Conservation (phyloP, 2,888 invertebrate genomes). For the Chrysodeixis includens region DNA sequence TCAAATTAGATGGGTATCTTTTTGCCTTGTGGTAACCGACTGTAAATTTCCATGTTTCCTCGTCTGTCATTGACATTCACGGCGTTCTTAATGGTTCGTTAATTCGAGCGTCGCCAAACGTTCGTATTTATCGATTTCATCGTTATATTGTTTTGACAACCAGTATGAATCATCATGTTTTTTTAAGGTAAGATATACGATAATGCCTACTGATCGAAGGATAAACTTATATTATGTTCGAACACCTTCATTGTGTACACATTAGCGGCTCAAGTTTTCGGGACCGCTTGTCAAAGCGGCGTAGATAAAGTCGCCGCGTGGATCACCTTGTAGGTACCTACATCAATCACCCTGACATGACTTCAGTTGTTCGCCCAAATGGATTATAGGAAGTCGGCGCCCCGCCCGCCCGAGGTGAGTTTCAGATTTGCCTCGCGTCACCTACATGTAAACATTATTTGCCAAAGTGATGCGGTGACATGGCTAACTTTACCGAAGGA, state of each 20-base stretch:
- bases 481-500: conserved; percentile 74
- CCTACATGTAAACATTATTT: conserved; percentile 84
- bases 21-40: conserved; percentile 61
- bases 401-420: conserved; percentile 77
- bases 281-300: conserved; percentile 74
- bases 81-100: conserved; percentile 75
- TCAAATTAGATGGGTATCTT: conserved; percentile 62
- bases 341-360: conserved; percentile 88
- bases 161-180: conserved; percentile 19
- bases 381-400: conserved; percentile 86
- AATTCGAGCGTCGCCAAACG: conserved; percentile 72
- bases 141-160: conserved; percentile 64
- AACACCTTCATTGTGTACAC: conserved; percentile 65
- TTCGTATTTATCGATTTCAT: conserved; percentile 65
- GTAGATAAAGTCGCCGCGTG: conserved; percentile 82
- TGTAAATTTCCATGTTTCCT: conserved; percentile 70
- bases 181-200: not conserved
- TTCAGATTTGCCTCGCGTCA: conserved; percentile 82
- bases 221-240: conserved; percentile 32
- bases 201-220: not conserved
- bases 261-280: conserved; percentile 74
- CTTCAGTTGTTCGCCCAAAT: conserved; percentile 87
- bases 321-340: conserved; percentile 77
- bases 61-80: conserved; percentile 75
- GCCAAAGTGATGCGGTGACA: conserved; percentile 82